Evolutionary conservation across 2,113 vertebrate species (phyloP).

Genomic region (Epinephelus cyanopodus): DNA sequence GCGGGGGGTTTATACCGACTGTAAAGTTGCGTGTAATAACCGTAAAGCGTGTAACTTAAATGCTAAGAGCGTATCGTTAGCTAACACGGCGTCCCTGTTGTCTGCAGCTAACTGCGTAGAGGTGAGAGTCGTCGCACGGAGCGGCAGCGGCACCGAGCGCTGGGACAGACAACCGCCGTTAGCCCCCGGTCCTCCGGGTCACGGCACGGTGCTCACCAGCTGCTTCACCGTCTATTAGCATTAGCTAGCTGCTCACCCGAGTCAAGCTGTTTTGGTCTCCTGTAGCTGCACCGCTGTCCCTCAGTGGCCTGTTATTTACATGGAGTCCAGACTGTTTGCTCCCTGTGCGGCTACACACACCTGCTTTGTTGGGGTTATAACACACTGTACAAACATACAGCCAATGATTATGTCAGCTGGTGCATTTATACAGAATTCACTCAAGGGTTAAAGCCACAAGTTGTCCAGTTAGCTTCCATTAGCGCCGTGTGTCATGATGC

Average conservation of each 20-base stretch:
- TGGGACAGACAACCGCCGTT: constrained; percentile 8
- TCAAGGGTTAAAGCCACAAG: neutral
- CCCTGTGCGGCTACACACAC: neutral
- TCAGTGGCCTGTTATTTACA: neutral
- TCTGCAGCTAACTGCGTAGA: constrained; percentile 34
- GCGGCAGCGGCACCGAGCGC: constrained; percentile 16
- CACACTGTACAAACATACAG: neutral
- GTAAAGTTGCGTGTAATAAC: neutral
- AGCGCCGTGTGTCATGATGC: constrained; percentile 19
- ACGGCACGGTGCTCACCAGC: neutral
- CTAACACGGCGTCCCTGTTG: constrained; percentile 19
- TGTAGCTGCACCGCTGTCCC: neutral
- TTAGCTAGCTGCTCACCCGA: neutral
- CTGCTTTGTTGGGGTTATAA: neutral
- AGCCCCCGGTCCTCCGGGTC: constrained; percentile 36
- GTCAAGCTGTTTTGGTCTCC: neutral
- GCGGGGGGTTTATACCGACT: neutral
- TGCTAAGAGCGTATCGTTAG: neutral
- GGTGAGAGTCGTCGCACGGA: constrained; percentile 22
- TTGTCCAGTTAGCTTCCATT: constrained; percentile 24
- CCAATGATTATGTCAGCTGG: neutral
- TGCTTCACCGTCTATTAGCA: constrained; percentile 4
- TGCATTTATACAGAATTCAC: neutral
- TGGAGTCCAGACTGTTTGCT: neutral
- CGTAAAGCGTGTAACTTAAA: neutral